These are phyloP conservation scores for Cotesia typhae DNA, from an alignment of 1,140 invertebrate genomes.

Conservation along the genomic window DNA sequence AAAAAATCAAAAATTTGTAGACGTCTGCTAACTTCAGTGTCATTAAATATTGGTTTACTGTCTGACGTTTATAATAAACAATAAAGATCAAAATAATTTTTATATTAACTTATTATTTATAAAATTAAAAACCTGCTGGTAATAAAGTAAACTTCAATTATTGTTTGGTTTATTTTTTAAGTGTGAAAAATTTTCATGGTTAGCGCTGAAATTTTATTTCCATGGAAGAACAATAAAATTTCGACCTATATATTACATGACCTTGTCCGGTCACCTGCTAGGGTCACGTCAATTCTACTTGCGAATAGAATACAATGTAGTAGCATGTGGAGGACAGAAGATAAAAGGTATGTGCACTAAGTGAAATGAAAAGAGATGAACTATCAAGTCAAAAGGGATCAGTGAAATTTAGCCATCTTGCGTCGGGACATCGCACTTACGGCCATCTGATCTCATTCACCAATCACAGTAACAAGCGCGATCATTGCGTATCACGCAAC, in stretches of 20 bases:
- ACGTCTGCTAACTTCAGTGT: too few species aligned
- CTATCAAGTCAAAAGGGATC: constrained; percentile 14
- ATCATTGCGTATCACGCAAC: background rate
- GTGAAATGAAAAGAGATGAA: constrained; percentile 6
- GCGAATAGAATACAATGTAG: background rate
- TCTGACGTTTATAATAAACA: too few species aligned
- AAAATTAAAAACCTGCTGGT: too few species aligned
- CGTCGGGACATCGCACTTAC: constrained; percentile 39
- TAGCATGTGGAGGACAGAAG: background rate
- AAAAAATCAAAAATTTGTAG: background rate
- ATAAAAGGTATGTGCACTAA: background rate
- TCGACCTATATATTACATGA: constrained; percentile 27
- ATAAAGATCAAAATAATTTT: too few species aligned
- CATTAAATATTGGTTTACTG: too few species aligned
- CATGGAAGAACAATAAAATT: constrained; percentile 5
- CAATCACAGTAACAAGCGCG: constrained; percentile 24
- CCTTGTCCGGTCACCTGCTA: constrained; percentile 24
- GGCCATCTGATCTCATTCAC: constrained; percentile 27
- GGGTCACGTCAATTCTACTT: constrained; percentile 1
- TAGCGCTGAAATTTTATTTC: background rate
- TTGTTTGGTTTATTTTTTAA: background rate
- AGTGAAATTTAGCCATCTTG: constrained; percentile 37
- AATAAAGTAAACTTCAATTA: too few species aligned
- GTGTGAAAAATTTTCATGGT: background rate
- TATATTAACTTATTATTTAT: too few species aligned